Evolutionary conservation across 92 coral and sea anemone genomes (phyloP).

Genomic region (Virgularia gustaviana): DNA sequence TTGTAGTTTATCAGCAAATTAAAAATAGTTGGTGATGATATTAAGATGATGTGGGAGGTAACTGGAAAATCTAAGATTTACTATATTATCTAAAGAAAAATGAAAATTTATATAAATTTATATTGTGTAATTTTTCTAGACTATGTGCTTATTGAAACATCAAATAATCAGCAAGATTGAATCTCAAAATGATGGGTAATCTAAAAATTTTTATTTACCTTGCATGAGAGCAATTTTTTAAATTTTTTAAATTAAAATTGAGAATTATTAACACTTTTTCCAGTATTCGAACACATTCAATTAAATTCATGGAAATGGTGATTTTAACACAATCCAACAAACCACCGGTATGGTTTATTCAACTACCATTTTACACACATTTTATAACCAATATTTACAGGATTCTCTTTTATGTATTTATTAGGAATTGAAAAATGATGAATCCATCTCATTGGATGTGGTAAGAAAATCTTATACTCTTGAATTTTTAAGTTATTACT

Average conservation of each 20-base stretch:
- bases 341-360: conserved; percentile 63
- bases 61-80: not conserved
- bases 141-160: conserved; percentile 60
- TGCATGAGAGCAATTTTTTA: not conserved
- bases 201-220: not conserved
- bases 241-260: not conserved
- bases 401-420: conserved; percentile 61
- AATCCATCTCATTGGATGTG: conserved; percentile 27
- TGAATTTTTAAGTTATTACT: not conserved
- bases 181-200: conserved; percentile 98
- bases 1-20: conserved; percentile 85
- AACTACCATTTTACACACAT: too few species aligned
- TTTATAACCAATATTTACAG: too few species aligned
- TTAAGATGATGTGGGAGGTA: conserved; percentile 98
- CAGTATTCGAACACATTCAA: conserved; percentile 93
- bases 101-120: too few species aligned
- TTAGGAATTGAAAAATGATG: conserved; percentile 54
- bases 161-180: conserved; percentile 85
- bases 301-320: conserved; percentile 98
- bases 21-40: conserved; percentile 78
- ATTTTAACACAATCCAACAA: conserved; percentile 90
- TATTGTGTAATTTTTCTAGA: too few species aligned
- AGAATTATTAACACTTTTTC: too few species aligned
- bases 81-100: too few species aligned
- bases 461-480: not conserved